Conservation (phyloP, 2,888 invertebrate species). For the Patella pellucida region DNA sequence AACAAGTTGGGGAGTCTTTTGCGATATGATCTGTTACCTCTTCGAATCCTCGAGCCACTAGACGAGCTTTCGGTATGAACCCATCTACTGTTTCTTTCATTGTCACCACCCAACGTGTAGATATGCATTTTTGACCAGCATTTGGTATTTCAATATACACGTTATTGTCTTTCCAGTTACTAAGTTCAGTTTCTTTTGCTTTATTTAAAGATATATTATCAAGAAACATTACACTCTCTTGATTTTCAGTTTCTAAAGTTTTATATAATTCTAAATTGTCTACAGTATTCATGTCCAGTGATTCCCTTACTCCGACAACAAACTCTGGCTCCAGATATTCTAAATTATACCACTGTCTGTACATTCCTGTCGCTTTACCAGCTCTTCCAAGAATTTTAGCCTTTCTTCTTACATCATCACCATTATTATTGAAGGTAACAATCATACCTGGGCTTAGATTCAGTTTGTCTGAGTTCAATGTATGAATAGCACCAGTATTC, state of each 20-base stretch:
- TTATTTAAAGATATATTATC: constrained; percentile 13
- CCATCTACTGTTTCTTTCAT: constrained; percentile 11
- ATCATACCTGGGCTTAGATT: too few species aligned
- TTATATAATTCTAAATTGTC: too few species aligned
- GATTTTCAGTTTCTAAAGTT: constrained; percentile 2
- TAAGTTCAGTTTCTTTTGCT: constrained; percentile 20
- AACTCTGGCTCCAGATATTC: too few species aligned
- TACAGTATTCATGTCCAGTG: too few species aligned
- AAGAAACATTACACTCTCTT: constrained; percentile 8
- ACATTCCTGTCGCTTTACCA: too few species aligned
- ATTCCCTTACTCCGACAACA: too few species aligned
- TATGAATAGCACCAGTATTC: too few species aligned
- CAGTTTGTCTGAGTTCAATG: too few species aligned
- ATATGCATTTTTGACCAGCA: constrained; percentile 18
- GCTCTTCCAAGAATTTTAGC: too few species aligned
- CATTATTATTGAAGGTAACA: too few species aligned
- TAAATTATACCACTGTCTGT: too few species aligned
- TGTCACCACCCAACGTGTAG: constrained; percentile 20
- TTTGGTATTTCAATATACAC: constrained; percentile 19
- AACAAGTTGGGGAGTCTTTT: constrained; percentile 23
- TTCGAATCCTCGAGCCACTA: constrained; percentile 27
- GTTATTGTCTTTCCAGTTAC: constrained; percentile 17
- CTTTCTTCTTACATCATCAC: too few species aligned
- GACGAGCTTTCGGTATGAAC: constrained; percentile 17
- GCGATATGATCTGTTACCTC: constrained; percentile 13